These are phyloP conservation scores for Nemopilema nomurai DNA, from an alignment of 30 jellyfish, hydroid and myxozoan species.

Conservation along the genomic window DNA sequence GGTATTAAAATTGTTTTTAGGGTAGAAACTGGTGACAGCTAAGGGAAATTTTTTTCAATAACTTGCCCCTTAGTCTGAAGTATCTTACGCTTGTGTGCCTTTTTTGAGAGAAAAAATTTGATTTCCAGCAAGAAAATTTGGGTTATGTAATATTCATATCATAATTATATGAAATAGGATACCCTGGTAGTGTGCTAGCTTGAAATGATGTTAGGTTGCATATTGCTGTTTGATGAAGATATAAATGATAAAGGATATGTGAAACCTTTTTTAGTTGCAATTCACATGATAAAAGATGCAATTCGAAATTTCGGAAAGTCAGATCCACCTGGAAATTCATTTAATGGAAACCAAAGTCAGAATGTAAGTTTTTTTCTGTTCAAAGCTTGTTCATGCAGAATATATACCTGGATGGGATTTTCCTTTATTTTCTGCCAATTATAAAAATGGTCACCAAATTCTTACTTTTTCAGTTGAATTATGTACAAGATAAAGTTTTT, in stretches of 20 bases:
- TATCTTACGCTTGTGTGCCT: neutral
- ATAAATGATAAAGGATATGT: too few species aligned
- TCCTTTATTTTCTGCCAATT: neutral
- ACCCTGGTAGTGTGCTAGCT: too few species aligned
- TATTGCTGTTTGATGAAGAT: too few species aligned
- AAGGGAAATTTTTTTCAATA: neutral
- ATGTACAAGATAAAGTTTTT: slow-evolving; percentile 82
- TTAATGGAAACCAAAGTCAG: slow-evolving; percentile 37
- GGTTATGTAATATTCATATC: too few species aligned
- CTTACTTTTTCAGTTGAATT: slow-evolving; percentile 35
- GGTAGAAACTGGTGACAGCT: neutral
- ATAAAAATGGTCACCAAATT: neutral
- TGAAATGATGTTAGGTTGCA: too few species aligned
- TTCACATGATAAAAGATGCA: slow-evolving; percentile 71
- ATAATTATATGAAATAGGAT: too few species aligned
- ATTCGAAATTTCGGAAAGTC: slow-evolving; percentile 59
- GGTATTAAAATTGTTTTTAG: too few species aligned
- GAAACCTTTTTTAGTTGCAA: too few species aligned
- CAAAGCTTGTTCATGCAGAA: too few species aligned
- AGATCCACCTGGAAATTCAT: slow-evolving; percentile 28
- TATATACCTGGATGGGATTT: neutral
- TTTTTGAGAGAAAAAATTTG: neutral
- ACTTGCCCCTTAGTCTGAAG: neutral
- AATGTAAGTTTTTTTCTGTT: neutral
- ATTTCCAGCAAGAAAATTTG: neutral